A percentile compares a stretch with the other conserved stretches of the same genome.
Evolutionary conservation across 1,140 invertebrate genomes (phyloP).

Genomic region (Oryctes rhinoceros): DNA sequence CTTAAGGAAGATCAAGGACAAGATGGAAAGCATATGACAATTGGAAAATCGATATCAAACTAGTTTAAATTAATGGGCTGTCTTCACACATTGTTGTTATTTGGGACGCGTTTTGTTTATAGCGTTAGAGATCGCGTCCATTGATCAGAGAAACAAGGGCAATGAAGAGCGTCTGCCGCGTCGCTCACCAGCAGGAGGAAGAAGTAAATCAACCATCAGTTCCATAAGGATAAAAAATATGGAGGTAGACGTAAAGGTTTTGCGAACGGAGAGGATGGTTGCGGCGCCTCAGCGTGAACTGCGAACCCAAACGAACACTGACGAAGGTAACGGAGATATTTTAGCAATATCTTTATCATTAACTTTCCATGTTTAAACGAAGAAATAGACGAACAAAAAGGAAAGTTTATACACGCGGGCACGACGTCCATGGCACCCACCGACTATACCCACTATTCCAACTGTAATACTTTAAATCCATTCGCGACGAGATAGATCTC

Average conservation of each 20-base stretch:
- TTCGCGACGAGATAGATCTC: neutral
- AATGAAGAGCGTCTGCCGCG: neutral
- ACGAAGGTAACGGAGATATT: too few relatives aligned
- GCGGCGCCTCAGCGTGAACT: neutral
- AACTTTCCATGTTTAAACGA: neutral
- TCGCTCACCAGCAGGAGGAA: conserved; percentile 17
- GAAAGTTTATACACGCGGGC: conserved; percentile 15
- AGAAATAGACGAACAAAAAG: neutral
- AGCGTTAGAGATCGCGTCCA: too few relatives aligned
- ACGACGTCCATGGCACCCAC: neutral
- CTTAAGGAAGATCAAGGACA: too few relatives aligned
- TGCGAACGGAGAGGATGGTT: neutral
- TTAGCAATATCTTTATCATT: too few relatives aligned
- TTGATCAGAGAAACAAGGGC: neutral
- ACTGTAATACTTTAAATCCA: conserved; percentile 20
- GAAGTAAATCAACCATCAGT: neutral
- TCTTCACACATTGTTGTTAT: too few relatives aligned
- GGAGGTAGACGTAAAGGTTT: neutral
- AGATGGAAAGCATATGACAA: too few relatives aligned
- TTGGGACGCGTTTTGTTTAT: too few relatives aligned
- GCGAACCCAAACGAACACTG: too few relatives aligned
- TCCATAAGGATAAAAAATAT: neutral
- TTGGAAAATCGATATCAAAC: too few relatives aligned
- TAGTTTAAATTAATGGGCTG: too few relatives aligned
- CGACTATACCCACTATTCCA: neutral